Evolutionary conservation across 1,140 invertebrate genomes (phyloP), one percentile per base, ranked within the genome.

Genomic region (Piezodorus guildinii): DNA sequence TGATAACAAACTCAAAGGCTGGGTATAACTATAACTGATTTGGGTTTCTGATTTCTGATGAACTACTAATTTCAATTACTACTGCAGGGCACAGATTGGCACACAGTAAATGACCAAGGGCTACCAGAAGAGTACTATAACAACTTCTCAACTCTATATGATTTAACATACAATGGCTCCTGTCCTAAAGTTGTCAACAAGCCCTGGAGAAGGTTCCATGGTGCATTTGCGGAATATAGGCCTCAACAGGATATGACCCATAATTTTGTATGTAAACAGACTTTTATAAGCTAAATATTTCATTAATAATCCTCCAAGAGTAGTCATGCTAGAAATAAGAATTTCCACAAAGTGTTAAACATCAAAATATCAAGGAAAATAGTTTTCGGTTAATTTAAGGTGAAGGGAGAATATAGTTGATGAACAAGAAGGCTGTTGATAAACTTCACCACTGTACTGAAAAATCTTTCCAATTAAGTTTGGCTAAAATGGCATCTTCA

Each of bases 61-160:
- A 52, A 58, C 27, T 2, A 27, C 4, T 8, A 58, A 5, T 56
- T 15, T 56, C 3, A 15, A 21, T 58, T 49, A 10, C 46, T 43
- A 6, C 16, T 60, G 1, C 58, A 60, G 58, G 58, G 58, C 25
- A 44, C 43, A 6, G n/a, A 39, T n/a, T 43, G 30, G 39, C 30
- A 43, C n/a, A 43, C 58, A 1, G 58, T 60, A 1, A 60, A 44
- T 19, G 39, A 44, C 17, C 58, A 60, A 19, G 58, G 58, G 1
- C 58, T 34, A 6, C 58, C 58, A 3, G 58, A 44, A 19, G n/a
- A 60, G 19, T 60, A 12, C 43, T 3, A 43, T 44, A 60, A 60
- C 21, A 60, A 60, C 16, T 43, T 60, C n/a, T 60, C 58, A 4
- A 60, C 58, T 3, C 17, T 60, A 5, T 60, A 60, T 21, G 39